phyloP scores from a whole-genome alignment of 2,797 vertebrate species.

The Telmatherina bonti region DNA sequence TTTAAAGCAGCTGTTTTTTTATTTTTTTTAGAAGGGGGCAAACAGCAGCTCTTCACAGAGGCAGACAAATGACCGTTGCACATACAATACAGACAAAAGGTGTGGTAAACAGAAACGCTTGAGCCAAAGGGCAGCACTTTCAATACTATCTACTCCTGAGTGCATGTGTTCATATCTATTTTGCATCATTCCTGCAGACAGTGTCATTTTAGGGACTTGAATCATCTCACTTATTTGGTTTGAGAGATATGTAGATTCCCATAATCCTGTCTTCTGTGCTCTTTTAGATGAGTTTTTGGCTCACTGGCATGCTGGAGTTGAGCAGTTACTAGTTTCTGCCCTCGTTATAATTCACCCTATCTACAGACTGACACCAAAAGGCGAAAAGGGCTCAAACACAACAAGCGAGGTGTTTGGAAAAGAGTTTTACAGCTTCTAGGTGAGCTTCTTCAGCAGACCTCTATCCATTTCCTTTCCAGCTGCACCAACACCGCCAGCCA shows the following conservation, averaged over 20 bases:
- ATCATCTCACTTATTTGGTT: not conserved
- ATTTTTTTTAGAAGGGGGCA: conserved; percentile 41
- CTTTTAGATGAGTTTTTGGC: not conserved
- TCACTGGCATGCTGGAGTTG: conserved; percentile 47
- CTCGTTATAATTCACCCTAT: conserved; percentile 31
- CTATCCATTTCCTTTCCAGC: conserved; percentile 58
- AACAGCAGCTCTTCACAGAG: conserved; percentile 60
- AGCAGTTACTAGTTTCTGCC: conserved; percentile 41
- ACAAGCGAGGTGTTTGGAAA: conserved; percentile 52
- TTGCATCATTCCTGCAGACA: not conserved
- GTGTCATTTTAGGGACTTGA: not conserved
- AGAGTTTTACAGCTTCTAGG: conserved; percentile 52
- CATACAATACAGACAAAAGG: conserved; percentile 68
- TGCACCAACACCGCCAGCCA: conserved; percentile 66
- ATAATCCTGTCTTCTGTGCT: conserved; percentile 1
- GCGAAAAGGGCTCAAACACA: conserved; percentile 20
- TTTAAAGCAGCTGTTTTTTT: conserved; percentile 66
- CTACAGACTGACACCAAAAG: conserved; percentile 45
- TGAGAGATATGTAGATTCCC: not conserved
- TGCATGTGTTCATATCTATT: conserved; percentile 20
- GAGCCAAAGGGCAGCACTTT: conserved; percentile 18
- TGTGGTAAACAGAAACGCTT: conserved; percentile 54
- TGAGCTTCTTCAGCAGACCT: conserved; percentile 63
- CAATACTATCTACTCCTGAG: conserved; percentile 1
- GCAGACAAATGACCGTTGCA: conserved; percentile 53